These are phyloP conservation scores for Icerya purchasi DNA, from an alignment of 2,888 invertebrate genomes.

Conservation along the genomic window DNA sequence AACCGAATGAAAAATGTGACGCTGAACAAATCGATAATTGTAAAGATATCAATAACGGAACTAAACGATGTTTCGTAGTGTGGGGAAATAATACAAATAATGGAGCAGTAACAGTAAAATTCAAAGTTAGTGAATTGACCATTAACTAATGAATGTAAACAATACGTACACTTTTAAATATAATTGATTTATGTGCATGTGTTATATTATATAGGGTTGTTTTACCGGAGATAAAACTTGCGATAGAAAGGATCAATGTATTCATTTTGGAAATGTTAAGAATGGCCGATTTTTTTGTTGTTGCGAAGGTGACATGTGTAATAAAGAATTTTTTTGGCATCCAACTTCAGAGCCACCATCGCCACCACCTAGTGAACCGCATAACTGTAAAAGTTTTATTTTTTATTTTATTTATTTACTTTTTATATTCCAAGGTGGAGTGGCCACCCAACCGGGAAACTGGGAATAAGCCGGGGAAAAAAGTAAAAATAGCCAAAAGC, in stretches of 20 bases:
- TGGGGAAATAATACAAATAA: background rate
- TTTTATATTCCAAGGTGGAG: too few species aligned
- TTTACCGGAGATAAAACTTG: background rate
- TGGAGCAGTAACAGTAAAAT: background rate
- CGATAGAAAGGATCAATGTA: background rate
- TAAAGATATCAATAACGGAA: background rate
- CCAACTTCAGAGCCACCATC: constrained; percentile 28
- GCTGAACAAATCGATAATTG: background rate
- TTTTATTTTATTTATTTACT: too few species aligned
- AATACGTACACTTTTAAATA: too few species aligned
- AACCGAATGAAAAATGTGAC: background rate
- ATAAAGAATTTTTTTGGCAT: constrained; percentile 49
- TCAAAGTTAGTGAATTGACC: background rate
- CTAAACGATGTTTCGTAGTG: background rate
- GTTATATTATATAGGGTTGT: background rate
- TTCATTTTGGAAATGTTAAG: background rate
- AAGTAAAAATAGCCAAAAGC: too few species aligned
- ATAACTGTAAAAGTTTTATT: background rate
- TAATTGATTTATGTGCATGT: too few species aligned
- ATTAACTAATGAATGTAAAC: too few species aligned
- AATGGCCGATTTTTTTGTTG: constrained; percentile 43
- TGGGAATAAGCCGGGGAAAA: too few species aligned
- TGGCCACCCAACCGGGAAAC: too few species aligned
- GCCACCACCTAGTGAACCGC: too few species aligned
- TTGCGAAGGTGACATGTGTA: constrained; percentile 65